These are phyloP conservation scores for Acrobasis repandana DNA, from an alignment of 2,888 invertebrate genomes.

Conservation along the genomic window DNA sequence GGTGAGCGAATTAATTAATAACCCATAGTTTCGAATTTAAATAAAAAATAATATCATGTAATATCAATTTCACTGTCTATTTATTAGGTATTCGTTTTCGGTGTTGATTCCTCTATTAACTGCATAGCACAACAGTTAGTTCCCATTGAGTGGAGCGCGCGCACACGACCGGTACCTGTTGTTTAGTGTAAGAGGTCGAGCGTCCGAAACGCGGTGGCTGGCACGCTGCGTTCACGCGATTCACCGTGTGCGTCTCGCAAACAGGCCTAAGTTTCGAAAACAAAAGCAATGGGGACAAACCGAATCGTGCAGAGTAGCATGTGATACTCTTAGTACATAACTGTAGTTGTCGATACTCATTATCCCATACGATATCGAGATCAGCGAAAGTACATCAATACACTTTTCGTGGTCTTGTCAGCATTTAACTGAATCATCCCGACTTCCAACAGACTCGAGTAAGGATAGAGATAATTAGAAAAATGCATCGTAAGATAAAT, in stretches of 20 bases:
- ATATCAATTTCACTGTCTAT: constrained; percentile 83
- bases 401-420: constrained; percentile 40
- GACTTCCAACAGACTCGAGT: constrained; percentile 69
- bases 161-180: constrained; percentile 24
- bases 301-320: constrained; percentile 67
- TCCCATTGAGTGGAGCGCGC: constrained; percentile 57
- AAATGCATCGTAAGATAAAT: constrained; percentile 78
- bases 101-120: constrained; percentile 78
- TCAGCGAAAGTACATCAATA: constrained; percentile 39
- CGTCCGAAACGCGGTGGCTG: constrained; percentile 13
- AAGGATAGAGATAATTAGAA: constrained; percentile 74
- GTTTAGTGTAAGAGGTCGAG: constrained; percentile 20
- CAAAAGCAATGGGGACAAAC: constrained; percentile 69
- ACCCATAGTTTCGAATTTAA: constrained; percentile 79
- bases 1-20: constrained; percentile 62
- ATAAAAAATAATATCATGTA: constrained; percentile 68
- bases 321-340: constrained; percentile 76
- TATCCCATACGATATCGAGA: constrained; percentile 48
- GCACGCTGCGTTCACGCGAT: constrained; percentile 25
- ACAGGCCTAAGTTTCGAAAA: constrained; percentile 39
- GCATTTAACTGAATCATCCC: constrained; percentile 47
- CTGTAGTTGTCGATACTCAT: constrained; percentile 56
- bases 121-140: constrained; percentile 61
- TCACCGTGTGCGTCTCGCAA: constrained; percentile 34
- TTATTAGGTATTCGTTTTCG: constrained; percentile 78